Evolutionary conservation across 2,888 invertebrate genomes (phyloP), one percentile per base, ranked within the genome.

Genomic region (Flabesymbios commensalis): DNA sequence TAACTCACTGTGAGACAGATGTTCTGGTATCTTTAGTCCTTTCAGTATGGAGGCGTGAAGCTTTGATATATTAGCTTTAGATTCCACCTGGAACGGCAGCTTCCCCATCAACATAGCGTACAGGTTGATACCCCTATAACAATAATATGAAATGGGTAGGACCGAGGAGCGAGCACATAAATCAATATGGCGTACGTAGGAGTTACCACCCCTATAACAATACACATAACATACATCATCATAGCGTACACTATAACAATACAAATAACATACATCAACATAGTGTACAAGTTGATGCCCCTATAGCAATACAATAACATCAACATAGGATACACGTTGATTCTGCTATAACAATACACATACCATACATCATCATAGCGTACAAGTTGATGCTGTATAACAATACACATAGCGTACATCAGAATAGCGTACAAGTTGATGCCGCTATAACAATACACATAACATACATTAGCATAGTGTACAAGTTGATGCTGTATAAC

Each of bases 381-480:
- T 17, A 48, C n/a, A 24, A 22, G 7, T 26, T 48, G 2, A 19
- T 45, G 48, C 2, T 26, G 17, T 19, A 26, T 24, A 48, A 3
- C 17, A 36, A 14, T n/a, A 17, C n/a, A n/a, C n/a, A n/a, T n/a
- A n/a, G n/a, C n/a, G n/a, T n/a, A n/a, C 3, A 73, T 70, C 54
- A 77, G 59, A 76, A 77, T 76, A 29, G 74, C 75, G 63, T 72
- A 78, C 70, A 78, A 64, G 61, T 75, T 76, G 2, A 78, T 72
- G 28, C 78, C 78, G 31, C 77, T 78, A 63, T 43, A 71, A 65
- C 7, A 28, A 47, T 33, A 53, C 51, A 28, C 7, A 19, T 4
- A 48, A 2, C 32, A n/a, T 19, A 26, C 26, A 52, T 22, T 22
- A n/a, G 33, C 48, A 24, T 24, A 2, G 26, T 24, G 17, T 17